phyloP scores from a whole-genome alignment of 2,113 vertebrate species.

The Pristiophorus japonicus region DNA sequence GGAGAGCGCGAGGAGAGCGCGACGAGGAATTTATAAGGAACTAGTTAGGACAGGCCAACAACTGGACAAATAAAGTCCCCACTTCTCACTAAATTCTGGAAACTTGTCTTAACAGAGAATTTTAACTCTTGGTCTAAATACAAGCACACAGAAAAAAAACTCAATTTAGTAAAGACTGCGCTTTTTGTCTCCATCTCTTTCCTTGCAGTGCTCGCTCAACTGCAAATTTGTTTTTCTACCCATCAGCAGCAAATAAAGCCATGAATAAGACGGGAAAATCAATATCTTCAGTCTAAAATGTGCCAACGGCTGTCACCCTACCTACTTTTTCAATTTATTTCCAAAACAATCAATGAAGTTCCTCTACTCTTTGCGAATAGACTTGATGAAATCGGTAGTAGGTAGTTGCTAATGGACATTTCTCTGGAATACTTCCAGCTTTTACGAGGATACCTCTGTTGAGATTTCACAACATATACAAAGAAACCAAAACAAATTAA shows the following conservation, averaged over 20 bases:
- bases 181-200: not conserved
- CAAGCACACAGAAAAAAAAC: not conserved
- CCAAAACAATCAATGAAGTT: conserved; percentile 7
- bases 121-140: not conserved
- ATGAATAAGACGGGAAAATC: not conserved
- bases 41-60: not conserved
- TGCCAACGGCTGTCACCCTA: conserved; percentile 17
- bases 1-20: too few relatives aligned
- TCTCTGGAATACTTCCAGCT: not conserved
- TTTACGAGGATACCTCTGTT: not conserved
- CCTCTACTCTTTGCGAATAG: too few relatives aligned
- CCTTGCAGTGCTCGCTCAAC: not conserved
- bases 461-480: not conserved
- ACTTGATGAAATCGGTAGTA: not conserved
- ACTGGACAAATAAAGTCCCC: not conserved
- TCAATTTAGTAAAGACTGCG: not conserved
- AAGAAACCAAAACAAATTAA: not conserved
- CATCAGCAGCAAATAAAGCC: not conserved
- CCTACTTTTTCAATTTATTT: conserved; percentile 8
- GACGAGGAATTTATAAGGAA: not conserved
- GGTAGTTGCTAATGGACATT: not conserved
- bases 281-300: not conserved
- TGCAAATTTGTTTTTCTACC: not conserved
- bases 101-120: not conserved
- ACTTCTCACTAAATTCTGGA: not conserved